These are phyloP conservation scores for Formica aserva DNA, from an alignment of 2,888 invertebrate genomes.

Conservation along the genomic window DNA sequence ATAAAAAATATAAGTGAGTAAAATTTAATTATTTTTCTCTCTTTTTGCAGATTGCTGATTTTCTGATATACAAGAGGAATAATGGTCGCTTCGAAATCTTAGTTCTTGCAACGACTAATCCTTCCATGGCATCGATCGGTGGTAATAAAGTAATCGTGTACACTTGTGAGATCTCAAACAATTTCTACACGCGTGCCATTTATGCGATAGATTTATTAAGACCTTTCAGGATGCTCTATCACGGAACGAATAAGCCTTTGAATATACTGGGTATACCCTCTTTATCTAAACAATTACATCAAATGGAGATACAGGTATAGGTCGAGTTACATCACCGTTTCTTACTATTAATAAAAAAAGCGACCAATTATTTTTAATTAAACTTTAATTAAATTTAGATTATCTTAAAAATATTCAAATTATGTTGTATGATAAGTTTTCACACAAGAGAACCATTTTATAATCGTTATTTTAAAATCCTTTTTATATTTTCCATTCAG, in stretches of 20 bases:
- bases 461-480: neutral
- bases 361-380: neutral
- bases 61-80: constrained; percentile 73
- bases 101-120: constrained; percentile 65
- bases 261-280: constrained; percentile 75
- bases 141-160: constrained; percentile 72
- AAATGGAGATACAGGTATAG: constrained; percentile 69
- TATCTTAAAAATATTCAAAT: neutral
- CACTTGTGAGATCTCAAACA: constrained; percentile 57
- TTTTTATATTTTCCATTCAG: neutral
- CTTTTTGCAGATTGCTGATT: constrained; percentile 69
- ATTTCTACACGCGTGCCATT: constrained; percentile 31
- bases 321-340: neutral
- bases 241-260: constrained; percentile 57
- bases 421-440: neutral
- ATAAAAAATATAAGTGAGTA: neutral
- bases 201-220: constrained; percentile 65
- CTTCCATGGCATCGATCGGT: constrained; percentile 53
- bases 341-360: neutral
- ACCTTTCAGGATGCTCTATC: constrained; percentile 68
- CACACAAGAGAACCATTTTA: neutral
- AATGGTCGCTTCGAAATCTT: constrained; percentile 63
- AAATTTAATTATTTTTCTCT: neutral
- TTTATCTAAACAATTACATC: constrained; percentile 77
- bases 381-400: neutral